Conservation (phyloP, 2,113 vertebrate genomes). For the Oreochromis aureus region DNA sequence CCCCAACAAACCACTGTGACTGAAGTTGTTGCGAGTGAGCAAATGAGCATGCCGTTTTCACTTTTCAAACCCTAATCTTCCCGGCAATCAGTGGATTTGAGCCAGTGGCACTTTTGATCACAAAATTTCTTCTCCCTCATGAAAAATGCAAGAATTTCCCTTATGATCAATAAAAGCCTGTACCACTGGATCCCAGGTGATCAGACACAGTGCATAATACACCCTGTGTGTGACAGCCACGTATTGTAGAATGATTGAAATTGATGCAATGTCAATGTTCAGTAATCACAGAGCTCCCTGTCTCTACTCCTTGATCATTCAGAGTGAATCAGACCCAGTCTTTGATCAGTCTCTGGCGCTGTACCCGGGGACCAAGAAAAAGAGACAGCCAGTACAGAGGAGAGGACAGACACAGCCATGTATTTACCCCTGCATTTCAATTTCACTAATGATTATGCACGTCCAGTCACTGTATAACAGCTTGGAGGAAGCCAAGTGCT, state of each 20-base stretch:
- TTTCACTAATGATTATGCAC: slow-evolving; percentile 64
- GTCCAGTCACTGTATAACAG: slow-evolving; percentile 60
- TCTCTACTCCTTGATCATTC: slow-evolving; percentile 63
- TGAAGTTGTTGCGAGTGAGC: neutral
- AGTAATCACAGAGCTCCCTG: slow-evolving; percentile 58
- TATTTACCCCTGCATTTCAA: slow-evolving; percentile 67
- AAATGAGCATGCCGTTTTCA: neutral
- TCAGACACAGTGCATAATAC: slow-evolving; percentile 35
- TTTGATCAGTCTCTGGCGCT: slow-evolving; percentile 63
- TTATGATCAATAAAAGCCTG: slow-evolving; percentile 44
- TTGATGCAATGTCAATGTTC: slow-evolving; percentile 56
- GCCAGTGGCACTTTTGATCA: slow-evolving; percentile 39
- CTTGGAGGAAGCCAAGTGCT: slow-evolving; percentile 49
- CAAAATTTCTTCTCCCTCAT: slow-evolving; percentile 34
- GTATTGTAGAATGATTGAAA: slow-evolving; percentile 54
- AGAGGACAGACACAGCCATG: slow-evolving; percentile 40
- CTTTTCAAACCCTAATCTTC: slow-evolving; percentile 6
- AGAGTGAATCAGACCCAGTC: slow-evolving; percentile 51
- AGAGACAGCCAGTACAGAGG: slow-evolving; percentile 46
- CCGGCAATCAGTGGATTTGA: slow-evolving; percentile 36
- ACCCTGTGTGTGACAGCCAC: slow-evolving; percentile 39
- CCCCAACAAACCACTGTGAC: neutral
- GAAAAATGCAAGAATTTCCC: slow-evolving; percentile 50
- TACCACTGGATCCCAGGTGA: slow-evolving; percentile 29
- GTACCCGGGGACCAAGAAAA: slow-evolving; percentile 40